Evolutionary conservation across 2,113 vertebrate species (phyloP).

Genomic region (Podiceps cristatus): DNA sequence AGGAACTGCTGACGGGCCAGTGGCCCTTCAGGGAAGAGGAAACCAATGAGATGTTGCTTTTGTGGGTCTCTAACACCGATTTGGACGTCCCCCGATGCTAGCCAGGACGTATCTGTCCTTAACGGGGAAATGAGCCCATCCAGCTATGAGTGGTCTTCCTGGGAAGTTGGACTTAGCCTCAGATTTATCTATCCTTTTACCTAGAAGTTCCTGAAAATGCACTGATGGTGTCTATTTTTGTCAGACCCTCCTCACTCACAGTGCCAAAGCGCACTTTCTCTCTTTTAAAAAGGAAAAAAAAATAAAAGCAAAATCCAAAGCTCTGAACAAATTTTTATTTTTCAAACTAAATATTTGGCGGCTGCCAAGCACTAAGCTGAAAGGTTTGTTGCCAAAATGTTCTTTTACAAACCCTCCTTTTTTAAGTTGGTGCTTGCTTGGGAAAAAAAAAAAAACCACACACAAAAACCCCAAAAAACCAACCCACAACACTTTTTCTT

Average conservation of each 20-base stretch:
- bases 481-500: neutral
- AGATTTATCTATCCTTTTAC: neutral
- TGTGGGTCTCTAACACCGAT: neutral
- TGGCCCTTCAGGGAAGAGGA: neutral
- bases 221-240: neutral
- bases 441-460: no score
- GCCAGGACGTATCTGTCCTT: neutral
- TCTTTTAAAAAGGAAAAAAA: neutral
- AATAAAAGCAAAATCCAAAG: neutral
- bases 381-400: neutral
- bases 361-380: conserved; percentile 5
- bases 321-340: neutral
- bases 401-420: neutral
- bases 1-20: neutral
- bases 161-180: neutral
- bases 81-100: neutral
- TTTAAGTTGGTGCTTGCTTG: neutral
- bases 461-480: no score
- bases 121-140: neutral
- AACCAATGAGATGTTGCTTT: neutral
- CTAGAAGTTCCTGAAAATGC: neutral
- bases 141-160: neutral
- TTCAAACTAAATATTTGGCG: neutral
- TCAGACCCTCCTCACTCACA: neutral
- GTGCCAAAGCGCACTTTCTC: neutral